Conservation (phyloP, 2,797 vertebrate genomes). For the Arctocebus calabarensis region DNA sequence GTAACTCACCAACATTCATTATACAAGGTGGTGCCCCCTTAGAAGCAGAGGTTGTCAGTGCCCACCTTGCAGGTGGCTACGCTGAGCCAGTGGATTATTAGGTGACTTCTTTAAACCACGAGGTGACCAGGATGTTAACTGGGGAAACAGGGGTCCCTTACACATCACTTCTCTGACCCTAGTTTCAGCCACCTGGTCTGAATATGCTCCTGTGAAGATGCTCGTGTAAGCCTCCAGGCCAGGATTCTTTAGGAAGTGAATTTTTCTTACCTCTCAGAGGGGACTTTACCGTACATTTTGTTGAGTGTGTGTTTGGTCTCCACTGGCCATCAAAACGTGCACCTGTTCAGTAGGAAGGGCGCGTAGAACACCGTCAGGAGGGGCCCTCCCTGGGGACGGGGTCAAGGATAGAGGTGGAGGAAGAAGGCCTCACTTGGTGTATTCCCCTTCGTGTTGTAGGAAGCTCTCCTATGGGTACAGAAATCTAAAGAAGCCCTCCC, state of each 20-base stretch:
- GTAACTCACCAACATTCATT: not conserved
- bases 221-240: not conserved
- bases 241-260: not conserved
- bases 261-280: not conserved
- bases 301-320: not conserved
- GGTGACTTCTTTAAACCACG: not conserved
- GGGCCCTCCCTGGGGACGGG: accelerated
- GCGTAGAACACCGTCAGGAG: not conserved
- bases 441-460: too few species aligned
- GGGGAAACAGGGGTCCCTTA: not conserved
- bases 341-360: not conserved
- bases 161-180: not conserved
- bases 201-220: not conserved
- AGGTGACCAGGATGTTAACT: not conserved
- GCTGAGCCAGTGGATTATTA: not conserved
- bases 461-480: not conserved
- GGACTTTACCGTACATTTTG: not conserved
- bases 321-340: not conserved
- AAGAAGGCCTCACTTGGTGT: not conserved
- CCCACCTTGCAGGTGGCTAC: not conserved
- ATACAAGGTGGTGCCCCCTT: not conserved
- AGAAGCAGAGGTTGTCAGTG: accelerated
- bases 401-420: too few species aligned
- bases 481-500: too few species aligned
- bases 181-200: not conserved